Evolutionary conservation across 2,797 vertebrate species (phyloP).

Genomic region (Phrynocephalus guinanensis): DNA sequence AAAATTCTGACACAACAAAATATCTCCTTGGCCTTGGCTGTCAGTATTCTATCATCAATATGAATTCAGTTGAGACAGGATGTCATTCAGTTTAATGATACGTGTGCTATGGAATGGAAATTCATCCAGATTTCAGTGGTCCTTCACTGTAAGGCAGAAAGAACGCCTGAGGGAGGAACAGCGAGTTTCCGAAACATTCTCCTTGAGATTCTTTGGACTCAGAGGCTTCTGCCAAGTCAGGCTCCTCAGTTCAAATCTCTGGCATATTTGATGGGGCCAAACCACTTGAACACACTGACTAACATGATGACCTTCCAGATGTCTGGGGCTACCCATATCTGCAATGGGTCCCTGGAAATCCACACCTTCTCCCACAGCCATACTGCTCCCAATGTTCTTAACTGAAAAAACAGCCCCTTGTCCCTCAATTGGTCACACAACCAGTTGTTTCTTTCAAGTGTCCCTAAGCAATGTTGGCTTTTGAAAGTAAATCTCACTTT

Average conservation of each 20-base stretch:
- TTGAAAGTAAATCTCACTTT: too few species aligned
- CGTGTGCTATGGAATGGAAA: conserved; percentile 22
- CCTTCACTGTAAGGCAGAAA: conserved; percentile 8
- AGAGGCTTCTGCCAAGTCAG: not conserved
- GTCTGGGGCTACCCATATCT: too few species aligned
- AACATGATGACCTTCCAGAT: too few species aligned
- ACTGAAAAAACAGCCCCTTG: too few species aligned
- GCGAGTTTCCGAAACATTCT: not conserved
- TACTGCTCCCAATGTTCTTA: too few species aligned
- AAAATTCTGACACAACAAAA: conserved; percentile 14
- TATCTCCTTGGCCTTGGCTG: conserved; percentile 27
- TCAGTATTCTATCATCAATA: conserved; percentile 13
- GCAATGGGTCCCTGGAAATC: too few species aligned
- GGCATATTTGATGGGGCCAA: not conserved
- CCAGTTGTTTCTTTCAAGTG: too few species aligned
- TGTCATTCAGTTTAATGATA: conserved; percentile 32
- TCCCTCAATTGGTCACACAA: too few species aligned
- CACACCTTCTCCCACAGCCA: too few species aligned
- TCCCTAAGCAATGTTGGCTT: too few species aligned
- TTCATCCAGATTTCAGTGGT: conserved; percentile 6
- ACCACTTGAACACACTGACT: too few species aligned
- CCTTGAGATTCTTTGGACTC: not conserved
- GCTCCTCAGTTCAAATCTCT: not conserved
- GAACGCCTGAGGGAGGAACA: not conserved
- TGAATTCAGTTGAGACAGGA: conserved; percentile 23